Evolutionary conservation across 2,888 invertebrate species (phyloP).

Genomic region (Drosophila monieri): DNA sequence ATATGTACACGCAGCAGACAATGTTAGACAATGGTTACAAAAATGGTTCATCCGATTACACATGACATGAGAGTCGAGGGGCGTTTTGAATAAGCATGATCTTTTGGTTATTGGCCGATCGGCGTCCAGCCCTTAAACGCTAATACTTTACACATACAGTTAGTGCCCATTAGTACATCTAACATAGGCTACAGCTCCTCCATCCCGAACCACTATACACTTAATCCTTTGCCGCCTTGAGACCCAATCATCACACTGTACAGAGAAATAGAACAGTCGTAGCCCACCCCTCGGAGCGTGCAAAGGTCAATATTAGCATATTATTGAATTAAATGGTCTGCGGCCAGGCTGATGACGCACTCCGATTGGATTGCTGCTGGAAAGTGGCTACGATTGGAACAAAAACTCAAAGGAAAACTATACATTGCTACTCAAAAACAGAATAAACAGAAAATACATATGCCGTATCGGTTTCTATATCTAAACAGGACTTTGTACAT

Average conservation of each 20-base stretch:
- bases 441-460: conserved; percentile 37
- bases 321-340: conserved; percentile 27
- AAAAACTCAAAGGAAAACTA: conserved; percentile 28
- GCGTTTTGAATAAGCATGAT: conserved; percentile 56
- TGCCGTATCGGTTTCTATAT: conserved; percentile 43
- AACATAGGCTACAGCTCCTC: neutral
- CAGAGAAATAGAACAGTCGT: neutral
- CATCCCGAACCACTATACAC: conserved; percentile 25
- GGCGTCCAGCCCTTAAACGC: conserved; percentile 20
- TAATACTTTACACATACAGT: conserved; percentile 35
- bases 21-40: conserved; percentile 62
- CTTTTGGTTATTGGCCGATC: conserved; percentile 24
- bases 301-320: conserved; percentile 39
- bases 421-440: conserved; percentile 28
- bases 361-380: conserved; percentile 13
- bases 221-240: neutral
- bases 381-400: conserved; percentile 22
- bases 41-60: conserved; percentile 32
- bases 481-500: conserved; percentile 48
- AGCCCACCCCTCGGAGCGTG: conserved; percentile 8
- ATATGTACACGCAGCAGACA: conserved; percentile 58
- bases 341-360: conserved; percentile 23
- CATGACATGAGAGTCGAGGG: conserved; percentile 41
- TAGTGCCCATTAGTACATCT: conserved; percentile 27
- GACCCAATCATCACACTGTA: neutral